Conservation (phyloP, 2,797 vertebrate genomes). For the Glyptemys insculpta region DNA sequence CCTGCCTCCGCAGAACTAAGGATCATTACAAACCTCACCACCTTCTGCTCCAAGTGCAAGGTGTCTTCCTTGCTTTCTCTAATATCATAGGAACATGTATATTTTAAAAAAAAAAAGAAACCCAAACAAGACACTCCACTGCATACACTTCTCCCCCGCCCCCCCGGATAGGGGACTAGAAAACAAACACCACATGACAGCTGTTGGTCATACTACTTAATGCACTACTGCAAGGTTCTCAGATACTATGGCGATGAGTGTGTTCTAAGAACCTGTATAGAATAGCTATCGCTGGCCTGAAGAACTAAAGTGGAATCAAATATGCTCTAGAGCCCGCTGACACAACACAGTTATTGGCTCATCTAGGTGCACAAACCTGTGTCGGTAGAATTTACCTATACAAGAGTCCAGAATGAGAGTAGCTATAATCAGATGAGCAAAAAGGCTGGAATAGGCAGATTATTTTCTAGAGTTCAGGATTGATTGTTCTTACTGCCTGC, state of each 20-base stretch:
- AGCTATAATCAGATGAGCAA: background rate
- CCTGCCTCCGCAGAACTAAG: too few relatives aligned
- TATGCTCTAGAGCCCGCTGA: conserved; percentile 6
- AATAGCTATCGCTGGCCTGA: conserved; percentile 39
- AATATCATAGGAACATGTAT: too few relatives aligned
- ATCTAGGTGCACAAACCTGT: conserved; percentile 14
- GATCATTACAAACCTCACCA: too few relatives aligned
- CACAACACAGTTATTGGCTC: conserved; percentile 23
- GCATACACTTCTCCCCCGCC: too few relatives aligned
- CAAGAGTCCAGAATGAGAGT: conserved; percentile 30
- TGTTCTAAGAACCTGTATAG: background rate
- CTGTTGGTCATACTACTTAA: background rate
- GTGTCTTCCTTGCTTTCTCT: too few relatives aligned
- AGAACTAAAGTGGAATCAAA: conserved; percentile 60
- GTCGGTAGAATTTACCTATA: background rate
- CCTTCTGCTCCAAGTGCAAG: too few relatives aligned
- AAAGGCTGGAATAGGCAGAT: conserved; percentile 22
- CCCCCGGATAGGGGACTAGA: too few relatives aligned
- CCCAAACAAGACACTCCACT: too few relatives aligned
- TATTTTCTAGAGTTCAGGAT: background rate
- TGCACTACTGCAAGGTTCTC: background rate
- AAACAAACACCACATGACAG: too few relatives aligned
- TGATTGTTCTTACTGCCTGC: background rate
- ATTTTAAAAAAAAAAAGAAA: too few relatives aligned
- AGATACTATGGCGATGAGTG: background rate